These are phyloP conservation scores for Melikaiella ostensackeni DNA, from an alignment of 2,888 invertebrate species.

Conservation along the genomic window DNA sequence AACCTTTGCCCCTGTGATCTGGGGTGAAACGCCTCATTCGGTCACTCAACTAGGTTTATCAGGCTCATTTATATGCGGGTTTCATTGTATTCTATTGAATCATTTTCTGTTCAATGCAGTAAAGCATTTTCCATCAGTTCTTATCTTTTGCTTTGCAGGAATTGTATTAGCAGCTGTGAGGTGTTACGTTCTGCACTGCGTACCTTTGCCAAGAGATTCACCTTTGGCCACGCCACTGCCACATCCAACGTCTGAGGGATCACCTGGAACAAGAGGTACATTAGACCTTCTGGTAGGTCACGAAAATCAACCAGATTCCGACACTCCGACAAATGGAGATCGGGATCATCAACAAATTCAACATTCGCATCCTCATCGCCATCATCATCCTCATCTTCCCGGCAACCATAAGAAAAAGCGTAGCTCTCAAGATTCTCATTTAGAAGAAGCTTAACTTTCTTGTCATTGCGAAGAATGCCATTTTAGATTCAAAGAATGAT, in stretches of 20 bases:
- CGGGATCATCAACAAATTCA: slow-evolving; percentile 59
- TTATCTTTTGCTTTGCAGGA: slow-evolving; percentile 57
- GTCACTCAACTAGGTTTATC: no score
- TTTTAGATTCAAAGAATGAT: slow-evolving; percentile 22
- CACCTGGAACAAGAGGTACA: slow-evolving; percentile 63
- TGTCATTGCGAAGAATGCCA: background rate
- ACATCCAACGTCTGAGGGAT: slow-evolving; percentile 60
- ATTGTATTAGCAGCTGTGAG: slow-evolving; percentile 70
- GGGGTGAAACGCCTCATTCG: no score
- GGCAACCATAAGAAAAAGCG: slow-evolving; percentile 73
- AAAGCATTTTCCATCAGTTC: background rate
- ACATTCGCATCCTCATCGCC: slow-evolving; percentile 65
- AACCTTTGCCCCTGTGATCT: no score
- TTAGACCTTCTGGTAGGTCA: slow-evolving; percentile 70
- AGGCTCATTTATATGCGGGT: no score
- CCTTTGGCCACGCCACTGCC: slow-evolving; percentile 71
- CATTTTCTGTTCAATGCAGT: background rate
- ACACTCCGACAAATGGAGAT: slow-evolving; percentile 68
- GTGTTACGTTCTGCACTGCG: slow-evolving; percentile 73
- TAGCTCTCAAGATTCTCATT: slow-evolving; percentile 71
- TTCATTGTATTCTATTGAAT: background rate
- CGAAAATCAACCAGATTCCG: slow-evolving; percentile 70
- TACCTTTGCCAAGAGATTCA: slow-evolving; percentile 70
- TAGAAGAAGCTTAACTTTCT: slow-evolving; percentile 70
- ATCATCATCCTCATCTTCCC: slow-evolving; percentile 67